Conservation (phyloP, 2,888 invertebrate genomes). For the Stenoptilia bipunctidactyla region DNA sequence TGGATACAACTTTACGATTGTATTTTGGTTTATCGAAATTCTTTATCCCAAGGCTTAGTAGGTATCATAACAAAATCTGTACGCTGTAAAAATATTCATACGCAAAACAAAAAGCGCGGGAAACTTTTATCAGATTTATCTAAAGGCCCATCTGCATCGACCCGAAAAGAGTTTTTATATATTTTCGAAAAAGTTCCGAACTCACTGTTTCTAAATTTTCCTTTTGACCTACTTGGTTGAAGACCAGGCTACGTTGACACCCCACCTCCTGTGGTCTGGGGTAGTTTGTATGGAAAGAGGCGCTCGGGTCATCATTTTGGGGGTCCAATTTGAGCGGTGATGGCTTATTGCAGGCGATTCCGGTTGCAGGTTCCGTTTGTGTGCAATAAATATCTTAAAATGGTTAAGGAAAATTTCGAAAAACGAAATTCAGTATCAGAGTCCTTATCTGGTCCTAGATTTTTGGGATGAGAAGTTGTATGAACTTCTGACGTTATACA, state of each 20-base stretch:
- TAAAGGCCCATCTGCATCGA: conserved; percentile 48
- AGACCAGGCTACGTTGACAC: conserved; percentile 38
- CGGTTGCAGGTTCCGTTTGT: conserved; percentile 22
- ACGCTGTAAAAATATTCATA: background rate
- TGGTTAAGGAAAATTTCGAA: too few relatives aligned
- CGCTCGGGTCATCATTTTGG: conserved; percentile 38
- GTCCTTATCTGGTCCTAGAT: too few relatives aligned
- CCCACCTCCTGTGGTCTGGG: conserved; percentile 26
- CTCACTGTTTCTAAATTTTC: conserved; percentile 67
- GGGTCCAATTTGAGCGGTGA: conserved; percentile 43
- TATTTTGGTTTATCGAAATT: too few relatives aligned
- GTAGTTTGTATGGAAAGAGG: conserved; percentile 28
- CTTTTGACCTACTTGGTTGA: conserved; percentile 66
- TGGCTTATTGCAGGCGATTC: conserved; percentile 16
- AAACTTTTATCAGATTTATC: conserved; percentile 3
- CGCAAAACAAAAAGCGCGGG: background rate
- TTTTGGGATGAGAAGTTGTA: too few relatives aligned
- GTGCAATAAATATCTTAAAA: too few relatives aligned
- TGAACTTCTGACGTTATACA: too few relatives aligned
- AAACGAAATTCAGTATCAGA: too few relatives aligned
- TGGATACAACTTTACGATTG: too few relatives aligned
- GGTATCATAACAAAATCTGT: too few relatives aligned
- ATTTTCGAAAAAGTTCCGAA: conserved; percentile 54
- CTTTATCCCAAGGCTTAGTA: too few relatives aligned
- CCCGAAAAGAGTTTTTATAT: conserved; percentile 51